A percentile compares a stretch with the other conserved stretches of the same genome.
phyloP scores from a whole-genome alignment of 2,888 invertebrate genomes.

The Tineola bisselliella region DNA sequence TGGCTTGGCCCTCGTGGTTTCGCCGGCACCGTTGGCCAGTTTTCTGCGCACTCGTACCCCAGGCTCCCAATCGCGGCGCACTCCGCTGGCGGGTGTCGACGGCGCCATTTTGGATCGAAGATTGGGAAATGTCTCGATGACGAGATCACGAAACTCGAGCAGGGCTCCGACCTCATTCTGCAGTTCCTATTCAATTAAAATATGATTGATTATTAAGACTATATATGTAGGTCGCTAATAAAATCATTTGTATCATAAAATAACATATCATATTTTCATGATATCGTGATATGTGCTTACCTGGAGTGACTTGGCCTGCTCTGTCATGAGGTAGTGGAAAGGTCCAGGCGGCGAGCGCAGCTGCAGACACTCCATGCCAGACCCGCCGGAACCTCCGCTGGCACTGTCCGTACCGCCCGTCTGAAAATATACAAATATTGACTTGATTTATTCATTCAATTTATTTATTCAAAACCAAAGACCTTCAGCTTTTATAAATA shows the following conservation, averaged over 20 bases:
- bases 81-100: conserved; percentile 61
- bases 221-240: neutral
- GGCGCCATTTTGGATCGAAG: conserved; percentile 87
- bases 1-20: conserved; percentile 68
- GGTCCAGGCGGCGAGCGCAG: conserved; percentile 76
- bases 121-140: conserved; percentile 94
- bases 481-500: too few relatives aligned
- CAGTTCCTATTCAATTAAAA: conserved; percentile 70
- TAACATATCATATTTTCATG: too few relatives aligned
- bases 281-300: conserved; percentile 35
- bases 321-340: conserved; percentile 84
- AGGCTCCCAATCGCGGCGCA: conserved; percentile 80
- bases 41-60: conserved; percentile 79
- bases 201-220: conserved; percentile 13
- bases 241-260: too few relatives aligned
- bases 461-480: too few relatives aligned
- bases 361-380: conserved; percentile 86
- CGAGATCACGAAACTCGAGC: conserved; percentile 91
- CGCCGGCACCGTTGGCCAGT: conserved; percentile 47
- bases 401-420: conserved; percentile 66
- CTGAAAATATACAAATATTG: conserved; percentile 31
- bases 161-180: conserved; percentile 93
- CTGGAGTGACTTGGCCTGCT: conserved; percentile 91
- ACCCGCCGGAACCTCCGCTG: conserved; percentile 67
- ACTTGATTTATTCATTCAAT: neutral